Conservation (phyloP, 2,797 vertebrate species). For the Propithecus perrieri region DNA sequence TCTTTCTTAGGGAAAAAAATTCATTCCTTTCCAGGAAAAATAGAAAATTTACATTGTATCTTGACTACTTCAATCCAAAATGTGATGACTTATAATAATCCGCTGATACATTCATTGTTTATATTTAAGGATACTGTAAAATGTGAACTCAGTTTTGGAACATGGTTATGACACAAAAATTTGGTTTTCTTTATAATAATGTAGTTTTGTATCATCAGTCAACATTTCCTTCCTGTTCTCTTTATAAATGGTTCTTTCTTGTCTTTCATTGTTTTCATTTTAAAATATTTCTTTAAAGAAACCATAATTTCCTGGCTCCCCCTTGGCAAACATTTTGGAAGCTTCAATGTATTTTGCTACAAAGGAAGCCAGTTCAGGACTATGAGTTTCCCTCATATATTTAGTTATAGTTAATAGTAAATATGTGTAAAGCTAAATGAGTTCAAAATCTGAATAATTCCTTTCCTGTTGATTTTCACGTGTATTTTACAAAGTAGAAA, state of each 20-base stretch:
- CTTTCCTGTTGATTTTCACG: constrained; percentile 22
- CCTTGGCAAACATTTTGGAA: constrained; percentile 66
- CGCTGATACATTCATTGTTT: constrained; percentile 71
- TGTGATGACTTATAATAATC: constrained; percentile 62
- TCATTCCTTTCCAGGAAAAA: neutral
- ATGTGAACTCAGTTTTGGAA: constrained; percentile 45
- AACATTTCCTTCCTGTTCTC: constrained; percentile 56
- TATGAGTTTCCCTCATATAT: constrained; percentile 55
- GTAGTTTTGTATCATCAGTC: constrained; percentile 47
- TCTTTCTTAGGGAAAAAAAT: neutral
- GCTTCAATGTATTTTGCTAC: constrained; percentile 68
- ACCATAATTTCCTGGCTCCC: constrained; percentile 28
- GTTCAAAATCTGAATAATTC: constrained; percentile 60
- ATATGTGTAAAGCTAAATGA: constrained; percentile 32
- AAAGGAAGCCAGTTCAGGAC: constrained; percentile 51
- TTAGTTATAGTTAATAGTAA: constrained; percentile 66
- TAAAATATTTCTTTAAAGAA: constrained; percentile 63
- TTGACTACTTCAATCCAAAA: neutral
- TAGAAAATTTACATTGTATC: neutral
- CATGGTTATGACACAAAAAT: neutral
- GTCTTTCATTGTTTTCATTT: constrained; percentile 68
- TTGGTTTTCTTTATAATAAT: constrained; percentile 69
- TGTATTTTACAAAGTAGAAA: constrained; percentile 53
- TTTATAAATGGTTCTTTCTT: constrained; percentile 57
- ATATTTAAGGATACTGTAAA: constrained; percentile 54